Conservation (phyloP, 2,797 vertebrate species). For the Ficedula albicollis region DNA sequence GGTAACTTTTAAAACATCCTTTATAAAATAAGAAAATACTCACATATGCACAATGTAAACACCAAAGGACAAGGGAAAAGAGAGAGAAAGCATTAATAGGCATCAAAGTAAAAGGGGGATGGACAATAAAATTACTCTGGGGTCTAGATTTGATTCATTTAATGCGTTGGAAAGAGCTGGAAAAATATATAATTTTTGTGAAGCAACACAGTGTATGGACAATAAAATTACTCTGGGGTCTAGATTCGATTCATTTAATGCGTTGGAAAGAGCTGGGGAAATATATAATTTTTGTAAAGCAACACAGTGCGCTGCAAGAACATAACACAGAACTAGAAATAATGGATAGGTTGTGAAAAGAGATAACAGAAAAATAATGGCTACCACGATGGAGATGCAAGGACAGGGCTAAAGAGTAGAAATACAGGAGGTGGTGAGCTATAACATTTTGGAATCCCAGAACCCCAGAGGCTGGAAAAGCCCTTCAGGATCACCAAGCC, state of each 20-base stretch:
- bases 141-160: not conserved
- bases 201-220: not conserved
- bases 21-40: not conserved
- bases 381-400: not conserved
- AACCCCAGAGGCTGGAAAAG: accelerated
- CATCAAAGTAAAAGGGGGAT: not conserved
- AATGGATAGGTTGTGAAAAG: not conserved
- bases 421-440: not conserved
- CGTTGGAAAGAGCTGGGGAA: not conserved
- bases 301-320: not conserved
- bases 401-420: not conserved
- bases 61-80: not conserved
- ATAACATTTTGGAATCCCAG: not conserved
- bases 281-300: not conserved
- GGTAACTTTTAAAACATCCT: not conserved
- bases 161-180: not conserved
- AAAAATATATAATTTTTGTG: not conserved
- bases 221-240: not conserved
- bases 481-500: accelerated
- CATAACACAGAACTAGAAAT: not conserved
- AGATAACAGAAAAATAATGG: not conserved
- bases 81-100: not conserved
- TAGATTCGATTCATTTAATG: not conserved
- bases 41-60: not conserved
- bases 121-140: not conserved